These are phyloP conservation scores for Acanthis flammea DNA, from an alignment of 2,797 vertebrate genomes.

Conservation along the genomic window DNA sequence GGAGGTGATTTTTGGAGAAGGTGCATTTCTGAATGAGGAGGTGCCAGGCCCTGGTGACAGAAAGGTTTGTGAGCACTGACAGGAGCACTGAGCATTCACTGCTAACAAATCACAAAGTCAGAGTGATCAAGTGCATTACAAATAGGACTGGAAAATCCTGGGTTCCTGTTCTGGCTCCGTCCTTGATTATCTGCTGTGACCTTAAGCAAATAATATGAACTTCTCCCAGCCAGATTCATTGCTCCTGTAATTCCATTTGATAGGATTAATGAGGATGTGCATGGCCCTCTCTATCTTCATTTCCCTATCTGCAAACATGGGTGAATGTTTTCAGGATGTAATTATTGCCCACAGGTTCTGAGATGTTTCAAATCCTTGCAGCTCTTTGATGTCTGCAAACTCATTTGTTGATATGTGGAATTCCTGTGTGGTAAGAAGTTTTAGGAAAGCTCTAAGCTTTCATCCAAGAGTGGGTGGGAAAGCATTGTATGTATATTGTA, in stretches of 20 bases:
- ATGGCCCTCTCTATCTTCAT: conserved; percentile 26
- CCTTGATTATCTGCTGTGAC: conserved; percentile 28
- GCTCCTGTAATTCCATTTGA: conserved; percentile 23
- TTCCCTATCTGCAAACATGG: conserved; percentile 31
- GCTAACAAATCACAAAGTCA: not conserved
- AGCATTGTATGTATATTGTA: not conserved
- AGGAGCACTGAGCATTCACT: not conserved
- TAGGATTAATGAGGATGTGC: conserved; percentile 28
- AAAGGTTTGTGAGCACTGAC: not conserved
- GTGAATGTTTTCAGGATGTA: not conserved
- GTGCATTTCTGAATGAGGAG: not conserved
- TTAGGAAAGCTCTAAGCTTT: conserved; percentile 6
- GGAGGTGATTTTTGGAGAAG: not conserved
- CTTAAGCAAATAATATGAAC: conserved; percentile 31
- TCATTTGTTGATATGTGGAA: conserved; percentile 25
- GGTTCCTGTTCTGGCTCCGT: not conserved
- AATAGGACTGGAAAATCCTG: conserved; percentile 12
- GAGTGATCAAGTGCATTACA: conserved; percentile 2
- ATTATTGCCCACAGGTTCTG: conserved; percentile 41
- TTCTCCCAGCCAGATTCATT: conserved; percentile 10
- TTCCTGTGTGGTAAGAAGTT: not conserved
- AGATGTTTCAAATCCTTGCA: conserved; percentile 23
- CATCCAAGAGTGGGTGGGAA: conserved; percentile 19
- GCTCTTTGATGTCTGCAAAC: conserved; percentile 21
- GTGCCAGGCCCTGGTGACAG: not conserved